Base-by-base conservation (phyloP, 2,797 vertebrate genomes). In the Phoeniculus purpureus region DNA sequence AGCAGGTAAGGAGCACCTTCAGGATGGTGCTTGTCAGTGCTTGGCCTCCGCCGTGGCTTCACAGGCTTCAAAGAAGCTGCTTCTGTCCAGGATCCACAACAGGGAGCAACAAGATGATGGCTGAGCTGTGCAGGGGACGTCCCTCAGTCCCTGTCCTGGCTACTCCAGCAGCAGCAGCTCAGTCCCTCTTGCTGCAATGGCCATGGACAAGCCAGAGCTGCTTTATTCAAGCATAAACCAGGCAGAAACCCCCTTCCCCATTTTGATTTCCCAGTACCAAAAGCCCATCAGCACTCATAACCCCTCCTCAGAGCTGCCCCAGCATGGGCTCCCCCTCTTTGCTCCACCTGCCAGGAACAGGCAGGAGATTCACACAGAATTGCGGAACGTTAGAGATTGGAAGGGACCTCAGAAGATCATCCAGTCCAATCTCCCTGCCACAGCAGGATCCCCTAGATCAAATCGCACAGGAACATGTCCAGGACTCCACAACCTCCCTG, bases 311-410 rank as follows among this genome's bases (percentile, higher is more conserved):
- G 62, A 67, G 40, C 18, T 60, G 20, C 7, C 40, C 21, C 1
- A 5, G 56, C 16, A 12, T 0, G 1, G 25, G 22, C 17, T 15
- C 11, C 20, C 34, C 6, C 0, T 37, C 6, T 1, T 3, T 37
- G 20, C 21, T 64, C 65, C 45, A 37, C 64, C 43, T 25, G 0
- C 31, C 60, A 25, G 23, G 43, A 43, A 43, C 43, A 43, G 43
- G 14, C 43, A 43, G 43, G 43, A 43, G 43, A 43, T 37, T 37
- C 37, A 37, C 37, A 37, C 37, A 37, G 37, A n/a, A n/a, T n/a
- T n/a, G n/a, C n/a, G n/a, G n/a, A 37, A 37, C 37, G 37, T 37
- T 37, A 37, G 37, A 8, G 37, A 37, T 37, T 37, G 8, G 37
- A 37, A 37, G 37, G 37, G 37, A 37, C 37, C 37, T 12, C 37